phyloP scores from a whole-genome alignment of 2,888 invertebrate genomes.

The Pomacea canaliculata region DNA sequence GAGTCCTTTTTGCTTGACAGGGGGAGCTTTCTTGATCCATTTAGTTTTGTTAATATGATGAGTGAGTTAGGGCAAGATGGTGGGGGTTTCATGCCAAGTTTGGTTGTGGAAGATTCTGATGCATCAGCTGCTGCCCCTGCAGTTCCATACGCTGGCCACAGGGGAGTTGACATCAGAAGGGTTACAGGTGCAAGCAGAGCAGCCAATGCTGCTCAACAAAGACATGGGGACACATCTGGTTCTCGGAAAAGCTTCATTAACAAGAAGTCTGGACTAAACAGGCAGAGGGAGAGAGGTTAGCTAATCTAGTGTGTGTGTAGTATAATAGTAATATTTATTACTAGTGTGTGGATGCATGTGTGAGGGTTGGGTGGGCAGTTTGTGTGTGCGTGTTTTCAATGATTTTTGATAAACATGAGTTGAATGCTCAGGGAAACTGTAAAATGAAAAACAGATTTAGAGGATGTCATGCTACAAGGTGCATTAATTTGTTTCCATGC shows the following conservation, averaged over 20 bases:
- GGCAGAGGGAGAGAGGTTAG: slow-evolving; percentile 35
- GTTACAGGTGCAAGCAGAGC: neutral
- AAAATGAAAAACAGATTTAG: no score
- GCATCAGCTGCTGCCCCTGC: slow-evolving; percentile 27
- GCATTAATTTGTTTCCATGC: no score
- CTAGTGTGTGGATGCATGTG: neutral
- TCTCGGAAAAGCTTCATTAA: slow-evolving; percentile 32
- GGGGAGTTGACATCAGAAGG: slow-evolving; percentile 3
- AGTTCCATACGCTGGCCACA: neutral
- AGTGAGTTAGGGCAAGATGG: neutral
- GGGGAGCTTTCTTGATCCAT: neutral
- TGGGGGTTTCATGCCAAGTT: neutral
- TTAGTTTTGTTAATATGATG: neutral
- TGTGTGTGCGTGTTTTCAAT: no score
- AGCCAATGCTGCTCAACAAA: slow-evolving; percentile 2
- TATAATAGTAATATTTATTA: no score
- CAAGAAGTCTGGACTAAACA: slow-evolving; percentile 44
- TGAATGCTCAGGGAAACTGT: no score
- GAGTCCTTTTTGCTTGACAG: neutral
- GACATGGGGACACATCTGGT: slow-evolving; percentile 14
- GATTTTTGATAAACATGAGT: no score
- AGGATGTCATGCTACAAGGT: no score
- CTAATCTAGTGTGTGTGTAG: no score
- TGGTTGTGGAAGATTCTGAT: slow-evolving; percentile 17
- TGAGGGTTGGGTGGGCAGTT: neutral